phyloP scores from a whole-genome alignment of 2,113 vertebrate genomes.

The Podarcis raffonei region DNA sequence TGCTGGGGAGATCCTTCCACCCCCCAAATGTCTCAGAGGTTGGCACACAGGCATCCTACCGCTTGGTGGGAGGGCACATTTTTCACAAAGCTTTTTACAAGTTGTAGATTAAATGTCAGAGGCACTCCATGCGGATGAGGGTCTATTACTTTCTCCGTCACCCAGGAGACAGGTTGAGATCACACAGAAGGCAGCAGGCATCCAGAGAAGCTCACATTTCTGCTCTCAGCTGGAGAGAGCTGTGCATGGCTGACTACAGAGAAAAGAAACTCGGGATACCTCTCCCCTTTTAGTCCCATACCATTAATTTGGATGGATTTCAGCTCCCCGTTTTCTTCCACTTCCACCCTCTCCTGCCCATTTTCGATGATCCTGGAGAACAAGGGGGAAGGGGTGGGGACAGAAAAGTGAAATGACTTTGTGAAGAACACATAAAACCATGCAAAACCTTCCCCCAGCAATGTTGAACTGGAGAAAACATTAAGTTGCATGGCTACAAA shows the following conservation, averaged over 20 bases:
- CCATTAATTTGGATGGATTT: conserved; percentile 73
- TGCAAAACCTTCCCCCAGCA: background rate
- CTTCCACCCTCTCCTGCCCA: conserved; percentile 70
- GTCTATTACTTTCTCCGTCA: background rate
- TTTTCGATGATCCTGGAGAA: conserved; percentile 72
- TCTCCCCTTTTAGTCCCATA: conserved; percentile 42
- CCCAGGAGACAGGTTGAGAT: background rate
- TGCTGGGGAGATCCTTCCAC: background rate
- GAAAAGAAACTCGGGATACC: background rate
- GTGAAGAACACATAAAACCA: background rate
- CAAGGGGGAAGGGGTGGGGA: background rate
- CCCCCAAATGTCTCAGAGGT: background rate
- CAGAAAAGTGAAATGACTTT: background rate
- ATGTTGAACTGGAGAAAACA: background rate
- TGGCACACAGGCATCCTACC: background rate
- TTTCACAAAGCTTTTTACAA: background rate
- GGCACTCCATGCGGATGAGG: background rate
- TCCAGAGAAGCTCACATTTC: background rate
- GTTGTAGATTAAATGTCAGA: background rate
- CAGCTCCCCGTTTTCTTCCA: conserved; percentile 77
- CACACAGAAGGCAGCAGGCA: background rate
- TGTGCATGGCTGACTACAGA: background rate
- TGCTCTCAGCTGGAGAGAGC: background rate
- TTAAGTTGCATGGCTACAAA: no score
- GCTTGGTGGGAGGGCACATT: background rate